A percentile compares a stretch with the other conserved stretches of the same genome.
Conservation (phyloP, 2,888 invertebrate species). For the Sthenelais limicola region DNA sequence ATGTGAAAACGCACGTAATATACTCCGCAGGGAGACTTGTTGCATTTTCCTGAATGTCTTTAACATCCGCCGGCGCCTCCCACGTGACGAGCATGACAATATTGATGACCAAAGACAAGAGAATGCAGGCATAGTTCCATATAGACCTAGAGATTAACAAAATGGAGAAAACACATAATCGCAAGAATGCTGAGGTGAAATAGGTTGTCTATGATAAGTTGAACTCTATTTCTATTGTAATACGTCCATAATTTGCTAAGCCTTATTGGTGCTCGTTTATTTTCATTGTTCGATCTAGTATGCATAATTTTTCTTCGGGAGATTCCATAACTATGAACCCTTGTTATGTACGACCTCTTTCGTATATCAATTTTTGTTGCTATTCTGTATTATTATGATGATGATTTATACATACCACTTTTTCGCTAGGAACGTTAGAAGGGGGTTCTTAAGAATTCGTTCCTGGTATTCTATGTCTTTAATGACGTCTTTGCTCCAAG, state of each 20-base stretch:
- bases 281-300: too few species aligned
- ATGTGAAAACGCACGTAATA: too few species aligned
- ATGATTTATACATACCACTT: conserved; percentile 7
- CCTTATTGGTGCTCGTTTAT: too few species aligned
- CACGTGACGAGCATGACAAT: conserved; percentile 50
- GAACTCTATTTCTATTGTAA: too few species aligned
- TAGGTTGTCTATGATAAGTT: too few species aligned
- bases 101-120: conserved; percentile 48
- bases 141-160: conserved; percentile 26
- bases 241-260: too few species aligned
- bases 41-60: not conserved
- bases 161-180: not conserved
- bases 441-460: conserved; percentile 21
- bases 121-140: conserved; percentile 42
- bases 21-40: not conserved
- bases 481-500: conserved; percentile 39
- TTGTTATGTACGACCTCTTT: too few species aligned
- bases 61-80: conserved; percentile 37
- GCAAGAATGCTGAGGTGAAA: too few species aligned
- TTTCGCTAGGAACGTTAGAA: conserved; percentile 13
- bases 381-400: not conserved
- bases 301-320: too few species aligned
- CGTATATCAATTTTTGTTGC: not conserved
- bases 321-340: too few species aligned
- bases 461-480: conserved; percentile 40